Evolutionary conservation across 1,140 invertebrate genomes (phyloP).

Genomic region (Listronotus oregonensis): DNA sequence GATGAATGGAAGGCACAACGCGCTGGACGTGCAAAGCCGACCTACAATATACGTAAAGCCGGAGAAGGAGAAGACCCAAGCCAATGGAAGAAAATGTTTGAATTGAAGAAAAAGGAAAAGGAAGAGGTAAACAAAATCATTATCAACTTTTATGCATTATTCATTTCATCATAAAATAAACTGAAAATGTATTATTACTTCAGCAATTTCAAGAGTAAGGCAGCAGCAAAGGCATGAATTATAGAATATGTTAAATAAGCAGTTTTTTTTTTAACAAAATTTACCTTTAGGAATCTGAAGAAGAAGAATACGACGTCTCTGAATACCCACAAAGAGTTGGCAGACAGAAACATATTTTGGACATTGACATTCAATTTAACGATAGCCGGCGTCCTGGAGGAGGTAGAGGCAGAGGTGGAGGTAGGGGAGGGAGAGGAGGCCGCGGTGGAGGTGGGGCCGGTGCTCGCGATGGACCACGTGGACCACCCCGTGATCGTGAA

Average conservation of each 20-base stretch:
- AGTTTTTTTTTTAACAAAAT: no score
- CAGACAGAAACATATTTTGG: constrained; percentile 82
- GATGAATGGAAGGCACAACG: constrained; percentile 88
- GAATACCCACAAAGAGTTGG: constrained; percentile 87
- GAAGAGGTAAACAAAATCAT: constrained; percentile 63
- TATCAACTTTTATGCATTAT: background rate
- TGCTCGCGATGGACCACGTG: constrained; percentile 41
- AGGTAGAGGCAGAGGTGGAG: constrained; percentile 64
- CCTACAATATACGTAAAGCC: constrained; percentile 88
- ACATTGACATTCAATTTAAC: constrained; percentile 89
- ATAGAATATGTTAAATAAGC: no score
- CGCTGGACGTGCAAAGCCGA: constrained; percentile 74
- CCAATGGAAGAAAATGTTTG: constrained; percentile 92
- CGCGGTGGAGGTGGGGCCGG: constrained; percentile 43
- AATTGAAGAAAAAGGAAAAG: constrained; percentile 80
- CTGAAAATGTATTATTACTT: no score
- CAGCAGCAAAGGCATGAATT: no score
- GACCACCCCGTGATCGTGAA: constrained; percentile 45
- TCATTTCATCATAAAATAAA: no score
- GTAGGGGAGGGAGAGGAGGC: constrained; percentile 50
- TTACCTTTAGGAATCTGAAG: constrained; percentile 58
- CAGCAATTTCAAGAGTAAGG: no score
- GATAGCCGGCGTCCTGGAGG: constrained; percentile 75
- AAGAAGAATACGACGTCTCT: constrained; percentile 75
- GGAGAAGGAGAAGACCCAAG: constrained; percentile 89